phyloP scores from a whole-genome alignment of 30 jellyfish, hydroid and myxozoan species.

The Hydra vulgaris region DNA sequence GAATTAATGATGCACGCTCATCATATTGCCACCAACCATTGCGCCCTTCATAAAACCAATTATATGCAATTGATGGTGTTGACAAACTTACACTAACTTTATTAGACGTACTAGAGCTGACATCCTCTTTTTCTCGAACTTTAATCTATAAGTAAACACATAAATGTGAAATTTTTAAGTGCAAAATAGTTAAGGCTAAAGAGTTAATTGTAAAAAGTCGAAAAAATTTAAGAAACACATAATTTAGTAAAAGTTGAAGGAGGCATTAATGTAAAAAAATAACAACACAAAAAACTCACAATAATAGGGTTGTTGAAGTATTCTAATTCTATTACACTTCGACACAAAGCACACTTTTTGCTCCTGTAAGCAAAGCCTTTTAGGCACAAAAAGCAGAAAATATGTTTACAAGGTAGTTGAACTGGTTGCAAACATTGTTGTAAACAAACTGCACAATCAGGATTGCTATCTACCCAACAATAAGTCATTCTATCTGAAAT shows the following conservation, averaged over 20 bases:
- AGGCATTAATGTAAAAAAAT: background rate
- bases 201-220: no score
- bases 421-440: slow-evolving; percentile 88
- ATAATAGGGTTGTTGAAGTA: slow-evolving; percentile 73
- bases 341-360: slow-evolving; percentile 83
- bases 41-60: slow-evolving; percentile 96
- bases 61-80: slow-evolving; percentile 13
- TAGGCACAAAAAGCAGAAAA: slow-evolving; percentile 81
- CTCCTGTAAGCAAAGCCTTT: slow-evolving; percentile 89
- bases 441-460: slow-evolving; percentile 93
- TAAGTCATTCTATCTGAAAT: background rate
- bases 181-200: no score
- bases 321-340: slow-evolving; percentile 63
- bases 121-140: slow-evolving; percentile 20
- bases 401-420: slow-evolving; percentile 65
- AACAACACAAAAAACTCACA: slow-evolving; percentile 31
- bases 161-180: no score
- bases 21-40: slow-evolving; percentile 99
- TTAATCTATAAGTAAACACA: slow-evolving; percentile 26
- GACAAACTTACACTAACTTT: background rate
- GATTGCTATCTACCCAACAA: slow-evolving; percentile 30
- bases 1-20: slow-evolving; percentile 64
- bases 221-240: no score
- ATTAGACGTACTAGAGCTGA: background rate
- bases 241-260: no score